Base-by-base conservation (phyloP, 2,797 vertebrate species). In the Lutra lutra region DNA sequence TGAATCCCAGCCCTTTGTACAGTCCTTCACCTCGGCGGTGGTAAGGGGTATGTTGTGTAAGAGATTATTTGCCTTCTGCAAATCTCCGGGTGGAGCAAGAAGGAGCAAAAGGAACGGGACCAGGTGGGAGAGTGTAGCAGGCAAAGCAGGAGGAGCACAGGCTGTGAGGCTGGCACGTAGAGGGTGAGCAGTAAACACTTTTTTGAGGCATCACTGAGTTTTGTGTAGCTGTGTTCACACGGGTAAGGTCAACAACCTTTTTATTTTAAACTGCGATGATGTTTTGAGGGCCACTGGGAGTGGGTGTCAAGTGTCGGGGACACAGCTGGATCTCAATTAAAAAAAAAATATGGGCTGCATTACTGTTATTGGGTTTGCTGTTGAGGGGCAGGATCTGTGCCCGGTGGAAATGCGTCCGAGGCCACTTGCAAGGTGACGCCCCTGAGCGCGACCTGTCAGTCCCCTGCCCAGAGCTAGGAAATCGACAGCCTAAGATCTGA, bases 51-150 rank as follows among this genome's bases (percentile, higher is more conserved):
- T 20, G 32, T 38, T 68, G 60, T 25, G 27, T 8, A 6, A 38
- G 56, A 32, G 14, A 32, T 62, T 3, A 15, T 38, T 75, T 58
- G 32, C 38, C 60, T 40, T 54, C 13, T 46, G 29, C 18, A 60
- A 68, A 80, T 40, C 51, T 90, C 8, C 4, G 29, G 6, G 40
- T 13, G 46, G 48, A 15, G 27, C 14, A 46, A 8, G 4, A 13
- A 15, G 1, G 18, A 27, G 5, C 23, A 21, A 25, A 35, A 32
- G 43, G 8, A 46, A 51, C 56, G 29, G 43, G 18, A 11, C 17
- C 0, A 2, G 29, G 21, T 1, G 43, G 43, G 29, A 56, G 48
- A 27, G 27, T 14, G 25, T 2, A 14, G 14, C 9, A 11, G 7
- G 9, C 10, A 21, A 46, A 38, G 38, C 21, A 43, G 43, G 54